Evolutionary conservation across 2,113 vertebrate genomes (phyloP), one percentile per base, ranked within the genome.

Genomic region (Alethe castanea): DNA sequence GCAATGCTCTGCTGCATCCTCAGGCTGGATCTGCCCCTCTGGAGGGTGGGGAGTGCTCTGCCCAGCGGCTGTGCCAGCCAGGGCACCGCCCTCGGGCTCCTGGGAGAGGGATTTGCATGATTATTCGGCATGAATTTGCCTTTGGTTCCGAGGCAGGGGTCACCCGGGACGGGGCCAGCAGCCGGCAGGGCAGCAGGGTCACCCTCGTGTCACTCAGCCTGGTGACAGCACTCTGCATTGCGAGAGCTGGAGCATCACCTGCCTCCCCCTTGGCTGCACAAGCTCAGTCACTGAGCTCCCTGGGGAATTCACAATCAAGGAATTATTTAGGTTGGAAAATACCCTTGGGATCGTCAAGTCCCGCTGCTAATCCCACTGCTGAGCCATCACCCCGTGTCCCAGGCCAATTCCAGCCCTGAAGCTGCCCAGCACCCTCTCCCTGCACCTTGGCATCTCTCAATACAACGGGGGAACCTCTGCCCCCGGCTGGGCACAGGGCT

Each of bases 261-360:
- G 56, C 81, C 79, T 77, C 36, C 31, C 31, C 29, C 19, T 1
- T 2, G 0, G 13, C 62, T 4, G 0, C 65, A 5, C 26, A 0
- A 1, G 47, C 67, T 25, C 1, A 14, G 52, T 36, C 62, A 6
- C 71, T 0, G 6, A 47, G 61, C 40, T 52, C 36, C 42, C 33
- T 0, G 6, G 33, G 47, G n/a, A 57, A 10, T 12, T 12, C 36
- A 52, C 69, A 52, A 20, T 7, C 44, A 1, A 11, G 33, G 36
- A 53, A n/a, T 14, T 23, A 1, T 22, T 66, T 19, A 3, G 19
- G 22, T 4, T 20, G 44, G 52, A 24, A 81, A 66, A 66, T 2
- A 24, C 33, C 45, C n/a, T 66, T 12, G 25, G 47, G 45, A 67
- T 24, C 29, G 35, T 5, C 38, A 12, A 29, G 9, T 28, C 19